Base-by-base conservation (phyloP, 2,797 vertebrate genomes). In the Leptodactylus fallax region DNA sequence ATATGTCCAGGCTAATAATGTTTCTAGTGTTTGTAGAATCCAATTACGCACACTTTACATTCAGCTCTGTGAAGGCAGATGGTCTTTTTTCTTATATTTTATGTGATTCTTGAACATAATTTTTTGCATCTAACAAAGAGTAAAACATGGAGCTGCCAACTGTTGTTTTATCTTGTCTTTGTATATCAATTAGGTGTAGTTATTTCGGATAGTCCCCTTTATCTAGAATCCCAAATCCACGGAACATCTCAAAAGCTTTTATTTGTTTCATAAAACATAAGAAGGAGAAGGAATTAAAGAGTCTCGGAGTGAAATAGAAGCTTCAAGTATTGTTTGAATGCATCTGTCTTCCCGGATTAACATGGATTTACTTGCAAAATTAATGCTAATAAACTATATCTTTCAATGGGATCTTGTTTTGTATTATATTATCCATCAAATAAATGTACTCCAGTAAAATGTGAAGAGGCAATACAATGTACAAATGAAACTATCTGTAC, bases 401-500 rank as follows among this genome's bases (percentile, higher is more conserved):
- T 89, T 87, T 82, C 85, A 83, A 86, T 58, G 21, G 80, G 80
- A 89, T 89, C 85, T 86, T 86, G 80, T 71, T 79, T 79, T 83
- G 72, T 79, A 87, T 89, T 86, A 86, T 86, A 82, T 86, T 89
- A 89, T 83, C 88, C 84, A 89, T 89, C 84, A 89, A 86, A 89
- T 81, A 82, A 79, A 79, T 86, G 88, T 53, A 82, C 79, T 83
- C 36, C 76, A 89, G 65, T 88, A 87, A 81, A 84, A 92, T 89
- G 79, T 87, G 85, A 55, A 90, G 80, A 61, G 76, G 74, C 82
- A 85, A 90, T 86, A 92, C 80, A 86, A 47, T 78, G 58, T 86
- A 90, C 67, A 86, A 69, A 80, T 86, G 67, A 91, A 89, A 85
- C 88, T 81, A 91, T 90, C 92, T 91, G 90, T 79, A 88, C 90